phyloP scores from a whole-genome alignment of 2,888 invertebrate species.

The Plagodis dolabraria region DNA sequence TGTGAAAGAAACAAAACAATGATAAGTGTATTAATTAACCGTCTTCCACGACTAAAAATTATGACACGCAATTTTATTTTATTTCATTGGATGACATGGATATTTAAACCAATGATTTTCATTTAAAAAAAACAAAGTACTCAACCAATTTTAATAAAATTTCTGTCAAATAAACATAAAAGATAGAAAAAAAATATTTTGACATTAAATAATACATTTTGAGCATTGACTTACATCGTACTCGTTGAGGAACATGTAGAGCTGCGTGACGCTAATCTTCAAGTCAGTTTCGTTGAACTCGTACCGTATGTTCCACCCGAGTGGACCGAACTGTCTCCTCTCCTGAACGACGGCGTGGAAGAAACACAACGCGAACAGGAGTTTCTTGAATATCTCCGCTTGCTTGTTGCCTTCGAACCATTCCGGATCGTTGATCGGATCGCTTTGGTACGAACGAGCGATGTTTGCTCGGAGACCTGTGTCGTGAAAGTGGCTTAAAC shows the following conservation, averaged over 20 bases:
- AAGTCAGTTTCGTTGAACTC: slow-evolving; percentile 98
- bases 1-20: no score
- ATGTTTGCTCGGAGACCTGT: slow-evolving; percentile 92
- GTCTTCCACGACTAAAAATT: no score
- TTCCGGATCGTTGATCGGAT: slow-evolving; percentile 94
- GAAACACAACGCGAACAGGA: slow-evolving; percentile 95
- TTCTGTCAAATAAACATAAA: no score
- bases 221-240: slow-evolving; percentile 83
- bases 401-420: slow-evolving; percentile 95
- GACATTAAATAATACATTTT: no score
- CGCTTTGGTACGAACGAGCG: slow-evolving; percentile 91
- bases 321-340: slow-evolving; percentile 94
- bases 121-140: no score
- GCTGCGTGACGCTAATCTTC: slow-evolving; percentile 93
- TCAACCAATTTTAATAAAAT: no score
- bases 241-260: slow-evolving; percentile 94
- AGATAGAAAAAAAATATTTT: no score
- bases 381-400: slow-evolving; percentile 90
- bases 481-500: background rate
- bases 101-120: no score
- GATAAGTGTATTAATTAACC: no score
- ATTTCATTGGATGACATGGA: no score
- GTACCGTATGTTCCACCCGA: slow-evolving; percentile 98
- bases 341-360: slow-evolving; percentile 98
- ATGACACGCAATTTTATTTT: no score